Conservation (phyloP, 1,140 invertebrate genomes). For the Archivesica marissinica region DNA sequence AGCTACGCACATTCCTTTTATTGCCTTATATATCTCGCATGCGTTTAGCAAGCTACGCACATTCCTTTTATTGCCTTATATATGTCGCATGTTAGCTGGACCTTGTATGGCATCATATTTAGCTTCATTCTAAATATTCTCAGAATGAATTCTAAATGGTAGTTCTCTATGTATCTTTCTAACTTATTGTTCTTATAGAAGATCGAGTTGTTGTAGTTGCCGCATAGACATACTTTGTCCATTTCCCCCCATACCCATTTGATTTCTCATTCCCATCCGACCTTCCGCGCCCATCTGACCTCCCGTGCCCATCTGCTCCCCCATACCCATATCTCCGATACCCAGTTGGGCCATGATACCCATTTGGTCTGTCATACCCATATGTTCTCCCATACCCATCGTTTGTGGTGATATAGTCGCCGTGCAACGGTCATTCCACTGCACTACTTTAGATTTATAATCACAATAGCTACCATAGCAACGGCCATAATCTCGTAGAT, state of each 20-base stretch:
- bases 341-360: background rate
- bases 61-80: too few species aligned
- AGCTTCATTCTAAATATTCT: too few species aligned
- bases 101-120: too few species aligned
- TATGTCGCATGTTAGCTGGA: too few species aligned
- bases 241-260: background rate
- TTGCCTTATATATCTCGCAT: too few species aligned
- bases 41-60: too few species aligned
- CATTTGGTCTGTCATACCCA: background rate
- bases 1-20: too few species aligned
- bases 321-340: background rate
- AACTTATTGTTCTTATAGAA: too few species aligned
- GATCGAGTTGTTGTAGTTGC: conserved; percentile 20
- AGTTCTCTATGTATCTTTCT: too few species aligned
- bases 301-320: background rate
- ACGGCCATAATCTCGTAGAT: background rate
- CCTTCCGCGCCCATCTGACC: background rate
- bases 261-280: background rate
- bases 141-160: too few species aligned
- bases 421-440: conserved; percentile 45
- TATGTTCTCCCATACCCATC: background rate
- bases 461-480: conserved; percentile 57
- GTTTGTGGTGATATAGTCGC: conserved; percentile 39
- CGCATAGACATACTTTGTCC: background rate
- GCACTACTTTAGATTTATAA: conserved; percentile 38